Conservation (phyloP, 2,888 invertebrate genomes). For the Abrostola triplasia region DNA sequence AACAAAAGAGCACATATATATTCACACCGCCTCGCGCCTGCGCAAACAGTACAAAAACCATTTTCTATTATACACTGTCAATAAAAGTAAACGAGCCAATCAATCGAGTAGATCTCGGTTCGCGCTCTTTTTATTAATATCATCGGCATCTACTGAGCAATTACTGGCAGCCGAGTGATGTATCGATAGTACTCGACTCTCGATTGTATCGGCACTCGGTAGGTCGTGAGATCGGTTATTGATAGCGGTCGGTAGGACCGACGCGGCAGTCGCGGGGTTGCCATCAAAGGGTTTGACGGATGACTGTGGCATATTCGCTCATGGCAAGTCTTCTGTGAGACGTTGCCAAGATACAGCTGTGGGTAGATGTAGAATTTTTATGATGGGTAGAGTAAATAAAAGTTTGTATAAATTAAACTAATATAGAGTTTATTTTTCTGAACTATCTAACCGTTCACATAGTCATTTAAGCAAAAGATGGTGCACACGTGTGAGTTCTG, state of each 20-base stretch:
- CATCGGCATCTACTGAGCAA: conserved; percentile 61
- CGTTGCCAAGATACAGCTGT: conserved; percentile 5
- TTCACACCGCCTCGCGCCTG: conserved; percentile 30
- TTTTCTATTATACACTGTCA: conserved; percentile 20
- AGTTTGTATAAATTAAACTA: too few species aligned
- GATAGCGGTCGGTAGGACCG: conserved; percentile 48
- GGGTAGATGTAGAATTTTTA: too few species aligned
- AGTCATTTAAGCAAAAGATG: too few species aligned
- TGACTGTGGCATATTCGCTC: conserved; percentile 44
- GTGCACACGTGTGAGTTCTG: too few species aligned
- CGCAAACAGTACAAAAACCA: conserved; percentile 25
- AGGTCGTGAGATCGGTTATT: conserved; percentile 45
- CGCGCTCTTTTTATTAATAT: conserved; percentile 57
- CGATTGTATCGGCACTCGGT: conserved; percentile 55
- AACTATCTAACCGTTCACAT: too few species aligned
- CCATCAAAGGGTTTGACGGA: conserved; percentile 41
- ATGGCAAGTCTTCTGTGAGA: conserved; percentile 27
- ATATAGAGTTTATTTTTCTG: too few species aligned
- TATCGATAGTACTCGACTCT: conserved; percentile 55
- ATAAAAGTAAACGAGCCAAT: conserved; percentile 44
- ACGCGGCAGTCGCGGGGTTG: conserved; percentile 28
- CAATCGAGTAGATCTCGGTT: conserved; percentile 52
- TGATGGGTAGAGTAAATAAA: too few species aligned
- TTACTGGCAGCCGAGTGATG: conserved; percentile 62
- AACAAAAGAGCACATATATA: conserved; percentile 36